Percentiles rank a stretch among this genome's conserved stretches.
Conservation (phyloP, 2,797 vertebrate genomes). For the Onychomys leucogaster region DNA sequence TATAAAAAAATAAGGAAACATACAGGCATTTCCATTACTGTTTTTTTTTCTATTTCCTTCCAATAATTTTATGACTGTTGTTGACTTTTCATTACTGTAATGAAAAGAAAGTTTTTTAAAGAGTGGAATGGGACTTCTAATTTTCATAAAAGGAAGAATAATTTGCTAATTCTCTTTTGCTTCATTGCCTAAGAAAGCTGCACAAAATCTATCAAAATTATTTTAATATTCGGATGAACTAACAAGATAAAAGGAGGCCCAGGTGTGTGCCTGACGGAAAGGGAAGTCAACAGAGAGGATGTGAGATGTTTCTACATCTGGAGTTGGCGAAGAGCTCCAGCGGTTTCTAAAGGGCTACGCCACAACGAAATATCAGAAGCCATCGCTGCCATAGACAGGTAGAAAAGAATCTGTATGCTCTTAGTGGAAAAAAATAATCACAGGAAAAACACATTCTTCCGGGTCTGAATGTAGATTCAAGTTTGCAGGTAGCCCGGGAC, state of each 20-base stretch:
- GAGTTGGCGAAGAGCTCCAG: not conserved
- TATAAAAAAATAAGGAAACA: slow-evolving; percentile 15
- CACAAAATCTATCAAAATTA: not conserved
- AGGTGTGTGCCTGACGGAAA: not conserved
- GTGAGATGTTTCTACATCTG: not conserved
- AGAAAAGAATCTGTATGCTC: not conserved
- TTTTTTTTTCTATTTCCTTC: not conserved
- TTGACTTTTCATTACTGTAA: slow-evolving; percentile 26
- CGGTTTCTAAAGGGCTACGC: not conserved
- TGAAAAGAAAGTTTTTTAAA: slow-evolving; percentile 59
- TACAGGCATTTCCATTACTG: not conserved
- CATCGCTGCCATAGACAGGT: not conserved
- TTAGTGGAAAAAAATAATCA: not conserved
- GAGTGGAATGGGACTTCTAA: not conserved
- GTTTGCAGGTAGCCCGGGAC: not conserved
- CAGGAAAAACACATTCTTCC: slow-evolving; percentile 4
- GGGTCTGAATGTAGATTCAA: not conserved
- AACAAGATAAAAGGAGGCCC: not conserved
- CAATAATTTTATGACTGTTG: not conserved
- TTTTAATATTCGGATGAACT: slow-evolving; percentile 1
- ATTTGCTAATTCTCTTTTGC: not conserved
- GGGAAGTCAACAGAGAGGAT: not conserved
- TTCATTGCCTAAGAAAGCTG: not conserved
- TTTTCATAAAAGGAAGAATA: not conserved
- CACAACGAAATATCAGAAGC: not conserved